These are phyloP conservation scores for Harpegnathos saltator DNA, from an alignment of 1,140 invertebrate species.

Conservation along the genomic window DNA sequence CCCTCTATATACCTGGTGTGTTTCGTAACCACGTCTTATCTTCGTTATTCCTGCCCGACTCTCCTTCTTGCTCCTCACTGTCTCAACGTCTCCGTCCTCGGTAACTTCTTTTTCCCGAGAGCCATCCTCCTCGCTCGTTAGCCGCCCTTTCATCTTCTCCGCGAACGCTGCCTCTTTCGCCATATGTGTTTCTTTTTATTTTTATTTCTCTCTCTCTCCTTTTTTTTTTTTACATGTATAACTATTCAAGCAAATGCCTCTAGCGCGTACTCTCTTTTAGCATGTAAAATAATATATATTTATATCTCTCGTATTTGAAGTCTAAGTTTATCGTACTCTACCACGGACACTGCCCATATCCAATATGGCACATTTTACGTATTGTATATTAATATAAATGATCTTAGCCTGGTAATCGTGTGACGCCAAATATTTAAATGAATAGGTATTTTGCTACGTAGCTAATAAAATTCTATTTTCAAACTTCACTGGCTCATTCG, in stretches of 20 bases:
- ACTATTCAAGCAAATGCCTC: conserved; percentile 74
- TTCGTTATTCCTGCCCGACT: conserved; percentile 35
- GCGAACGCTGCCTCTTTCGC: conserved; percentile 51
- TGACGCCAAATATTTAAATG: conserved; percentile 86
- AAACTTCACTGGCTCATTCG: conserved; percentile 70
- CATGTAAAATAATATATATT: conserved; percentile 81
- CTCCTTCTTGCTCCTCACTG: neutral
- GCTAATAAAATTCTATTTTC: conserved; percentile 81
- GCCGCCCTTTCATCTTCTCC: conserved; percentile 44
- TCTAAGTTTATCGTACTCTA: conserved; percentile 78
- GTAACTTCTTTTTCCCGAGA: conserved; percentile 16
- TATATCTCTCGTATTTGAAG: conserved; percentile 73
- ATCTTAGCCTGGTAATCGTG: conserved; percentile 82
- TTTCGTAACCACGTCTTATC: conserved; percentile 41
- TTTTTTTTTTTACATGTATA: conserved; percentile 65
- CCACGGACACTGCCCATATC: conserved; percentile 82
- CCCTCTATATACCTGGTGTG: conserved; percentile 9
- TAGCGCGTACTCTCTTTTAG: conserved; percentile 75
- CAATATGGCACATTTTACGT: conserved; percentile 82
- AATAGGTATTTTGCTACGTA: conserved; percentile 84
- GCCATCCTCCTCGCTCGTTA: conserved; percentile 40
- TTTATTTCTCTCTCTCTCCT: conserved; percentile 31
- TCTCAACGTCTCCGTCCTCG: neutral
- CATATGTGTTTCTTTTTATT: conserved; percentile 40
- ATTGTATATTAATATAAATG: conserved; percentile 85